A percentile compares a stretch with the other conserved stretches of the same genome.
Conservation (phyloP, 2,797 vertebrate species). For the Coregonus ussuriensis region DNA sequence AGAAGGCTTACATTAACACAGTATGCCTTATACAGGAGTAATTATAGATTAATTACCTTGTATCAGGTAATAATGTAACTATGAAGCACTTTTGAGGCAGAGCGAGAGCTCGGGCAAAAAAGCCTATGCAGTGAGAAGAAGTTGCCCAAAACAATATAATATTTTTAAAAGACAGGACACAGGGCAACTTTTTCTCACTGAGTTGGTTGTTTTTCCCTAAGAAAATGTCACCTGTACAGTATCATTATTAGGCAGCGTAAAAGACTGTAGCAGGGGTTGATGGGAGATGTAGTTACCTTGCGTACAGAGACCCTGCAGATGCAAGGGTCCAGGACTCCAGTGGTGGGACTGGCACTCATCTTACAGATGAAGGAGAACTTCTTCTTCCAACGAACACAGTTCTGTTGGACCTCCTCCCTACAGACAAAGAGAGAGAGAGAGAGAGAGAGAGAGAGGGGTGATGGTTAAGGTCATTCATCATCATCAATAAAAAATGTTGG, state of each 20-base stretch:
- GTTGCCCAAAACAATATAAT: too few relatives aligned
- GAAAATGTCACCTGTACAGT: not conserved
- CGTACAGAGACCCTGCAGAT: constrained; percentile 92
- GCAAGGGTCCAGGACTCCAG: constrained; percentile 90
- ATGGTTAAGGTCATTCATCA: not conserved
- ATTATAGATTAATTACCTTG: not conserved
- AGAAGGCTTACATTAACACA: not conserved
- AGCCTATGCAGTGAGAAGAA: not conserved
- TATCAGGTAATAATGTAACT: not conserved
- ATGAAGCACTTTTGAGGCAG: not conserved
- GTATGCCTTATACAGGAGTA: not conserved
- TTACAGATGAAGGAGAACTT: constrained; percentile 93
- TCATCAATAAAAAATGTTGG: too few relatives aligned
- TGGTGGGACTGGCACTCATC: constrained; percentile 88
- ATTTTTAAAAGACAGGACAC: too few relatives aligned
- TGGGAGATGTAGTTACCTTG: constrained; percentile 77
- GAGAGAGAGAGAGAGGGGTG: not conserved
- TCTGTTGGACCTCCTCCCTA: constrained; percentile 94
- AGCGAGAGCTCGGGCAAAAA: not conserved
- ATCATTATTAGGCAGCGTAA: not conserved
- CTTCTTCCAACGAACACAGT: constrained; percentile 92
- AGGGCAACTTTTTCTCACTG: too few relatives aligned
- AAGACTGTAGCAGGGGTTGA: not conserved
- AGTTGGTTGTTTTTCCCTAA: not conserved
- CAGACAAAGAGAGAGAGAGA: constrained; percentile 11